phyloP scores from a whole-genome alignment of 2,888 invertebrate species.

The Polyploca ridens region DNA sequence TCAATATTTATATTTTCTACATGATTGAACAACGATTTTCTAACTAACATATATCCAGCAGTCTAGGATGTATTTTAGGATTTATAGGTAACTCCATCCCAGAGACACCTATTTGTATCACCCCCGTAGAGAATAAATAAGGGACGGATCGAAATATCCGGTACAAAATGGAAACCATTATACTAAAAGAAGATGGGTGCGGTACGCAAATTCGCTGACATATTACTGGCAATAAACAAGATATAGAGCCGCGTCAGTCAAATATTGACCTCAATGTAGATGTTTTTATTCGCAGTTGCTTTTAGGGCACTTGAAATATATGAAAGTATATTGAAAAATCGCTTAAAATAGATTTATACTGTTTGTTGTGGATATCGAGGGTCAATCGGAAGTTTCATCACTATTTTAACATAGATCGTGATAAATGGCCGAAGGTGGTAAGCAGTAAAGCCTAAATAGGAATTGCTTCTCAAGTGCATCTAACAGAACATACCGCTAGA shows the following conservation, averaged over 20 bases:
- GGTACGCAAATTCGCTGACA: conserved; percentile 68
- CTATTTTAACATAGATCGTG: too few species aligned
- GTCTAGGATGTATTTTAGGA: background rate
- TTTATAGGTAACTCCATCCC: background rate
- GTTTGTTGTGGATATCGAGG: too few species aligned
- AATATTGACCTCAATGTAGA: conserved; percentile 18
- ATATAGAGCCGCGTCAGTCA: conserved; percentile 52
- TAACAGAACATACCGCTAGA: too few species aligned
- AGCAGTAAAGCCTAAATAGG: too few species aligned
- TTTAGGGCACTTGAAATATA: background rate
- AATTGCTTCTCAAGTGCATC: too few species aligned
- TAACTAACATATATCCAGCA: background rate
- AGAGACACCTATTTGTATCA: background rate
- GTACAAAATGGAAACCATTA: conserved; percentile 35
- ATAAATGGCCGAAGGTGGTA: too few species aligned
- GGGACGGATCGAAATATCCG: conserved; percentile 2
- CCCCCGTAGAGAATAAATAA: background rate
- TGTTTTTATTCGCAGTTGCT: background rate
- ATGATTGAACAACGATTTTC: too few species aligned
- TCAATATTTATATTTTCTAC: too few species aligned
- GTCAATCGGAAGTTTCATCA: too few species aligned
- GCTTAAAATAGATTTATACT: background rate
- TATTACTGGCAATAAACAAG: conserved; percentile 68
- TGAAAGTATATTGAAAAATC: background rate
- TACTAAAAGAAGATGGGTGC: conserved; percentile 40